Evolutionary conservation across 2,888 invertebrate species (phyloP), one percentile per base, ranked within the genome.

Genomic region (Orchesella flavescens): DNA sequence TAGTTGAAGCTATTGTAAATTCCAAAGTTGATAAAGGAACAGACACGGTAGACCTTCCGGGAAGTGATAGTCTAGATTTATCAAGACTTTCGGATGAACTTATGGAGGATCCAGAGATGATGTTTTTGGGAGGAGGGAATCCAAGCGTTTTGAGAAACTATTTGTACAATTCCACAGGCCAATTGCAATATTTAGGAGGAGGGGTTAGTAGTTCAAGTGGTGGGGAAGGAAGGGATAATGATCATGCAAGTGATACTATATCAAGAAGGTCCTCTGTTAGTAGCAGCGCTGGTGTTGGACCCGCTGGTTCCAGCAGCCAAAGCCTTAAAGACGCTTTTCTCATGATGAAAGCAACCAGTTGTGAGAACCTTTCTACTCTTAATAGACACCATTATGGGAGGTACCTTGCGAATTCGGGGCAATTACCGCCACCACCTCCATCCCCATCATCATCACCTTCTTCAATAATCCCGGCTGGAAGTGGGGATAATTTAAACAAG

Each of bases 261-360:
- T 78, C n/a, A n/a, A 49, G 49, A 10, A 49, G 49, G 10, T 49
- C 2, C 10, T 49, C 49, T n/a, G 34, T 34, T 2, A 34, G 34
- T 34, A 13, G 65, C 78, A 1, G 69, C 21, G 34, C 9, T 34
- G 24, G 53, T 4, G 3, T 21, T 3, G 76, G 61, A 7, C 66
- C 46, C 13, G 3, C 43, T 3, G 76, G 61, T 10, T 76, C 46
- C 63, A 15, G n/a, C 19, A 75, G 65, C 24, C 34, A 34, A 34
- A 34, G 34, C 34, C 34, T 34, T 34, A 59, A 75, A 49, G 61
- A 49, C 1, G 44, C 23, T 23, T 69, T 69, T 17, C 17, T 71
- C 17, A 75, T 72, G 66, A 68, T 79, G 66, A 87, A 87, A 71
- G 79, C 87, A 0, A 85, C 85, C 10, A 87, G 87, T 61, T 87